phyloP scores from a whole-genome alignment of 2,888 invertebrate species.

The Hemicrepidius hirtus region DNA sequence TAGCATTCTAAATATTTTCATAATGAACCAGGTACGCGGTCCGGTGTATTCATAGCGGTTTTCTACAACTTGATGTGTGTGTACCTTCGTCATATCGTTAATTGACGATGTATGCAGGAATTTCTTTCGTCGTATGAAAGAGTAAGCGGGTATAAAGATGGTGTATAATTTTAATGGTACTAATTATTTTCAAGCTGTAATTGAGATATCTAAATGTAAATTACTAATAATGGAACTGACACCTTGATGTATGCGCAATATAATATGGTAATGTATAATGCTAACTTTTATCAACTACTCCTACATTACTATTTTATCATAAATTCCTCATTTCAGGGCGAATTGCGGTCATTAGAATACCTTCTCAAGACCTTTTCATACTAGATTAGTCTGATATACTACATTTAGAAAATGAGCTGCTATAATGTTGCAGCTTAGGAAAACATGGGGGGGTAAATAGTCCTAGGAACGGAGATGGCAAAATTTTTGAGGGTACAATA shows the following conservation, averaged over 20 bases:
- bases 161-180: constrained; percentile 16
- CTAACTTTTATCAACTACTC: constrained; percentile 27
- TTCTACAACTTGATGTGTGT: not conserved
- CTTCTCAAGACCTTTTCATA: not conserved
- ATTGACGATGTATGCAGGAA: constrained; percentile 11
- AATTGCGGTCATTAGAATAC: not conserved
- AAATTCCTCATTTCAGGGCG: not conserved
- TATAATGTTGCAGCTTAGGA: no score
- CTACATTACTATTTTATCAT: constrained; percentile 14
- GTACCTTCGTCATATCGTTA: constrained; percentile 18
- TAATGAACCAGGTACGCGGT: not conserved
- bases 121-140: constrained; percentile 12
- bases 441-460: no score
- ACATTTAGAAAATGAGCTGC: no score
- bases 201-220: constrained; percentile 47
- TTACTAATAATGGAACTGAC: constrained; percentile 35
- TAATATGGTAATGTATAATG: constrained; percentile 30
- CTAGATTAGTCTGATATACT: no score
- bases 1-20: not conserved
- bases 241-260: constrained; percentile 23
- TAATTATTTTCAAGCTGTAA: constrained; percentile 39
- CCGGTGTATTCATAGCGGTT: constrained; percentile 18
- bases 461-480: no score
- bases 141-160: constrained; percentile 11
- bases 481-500: no score